These are phyloP conservation scores for Magallana nippona DNA, from an alignment of 2,888 invertebrate genomes.

Conservation along the genomic window DNA sequence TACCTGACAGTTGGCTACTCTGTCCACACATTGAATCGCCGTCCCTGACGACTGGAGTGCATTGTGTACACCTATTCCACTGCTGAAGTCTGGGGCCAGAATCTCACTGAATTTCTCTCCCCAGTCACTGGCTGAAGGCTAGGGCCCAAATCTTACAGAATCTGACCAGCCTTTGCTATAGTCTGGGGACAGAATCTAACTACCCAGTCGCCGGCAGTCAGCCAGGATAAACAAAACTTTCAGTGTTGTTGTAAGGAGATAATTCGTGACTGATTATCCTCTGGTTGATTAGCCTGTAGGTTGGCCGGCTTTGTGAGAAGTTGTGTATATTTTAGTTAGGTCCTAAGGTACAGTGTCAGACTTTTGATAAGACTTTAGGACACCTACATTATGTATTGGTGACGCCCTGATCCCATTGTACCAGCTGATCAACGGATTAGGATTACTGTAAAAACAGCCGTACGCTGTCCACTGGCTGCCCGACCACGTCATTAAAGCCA, in stretches of 20 bases:
- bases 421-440: constrained; percentile 16
- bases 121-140: too few relatives aligned
- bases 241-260: constrained; percentile 6
- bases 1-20: background rate
- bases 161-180: too few relatives aligned
- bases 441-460: background rate
- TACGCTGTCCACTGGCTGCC: background rate
- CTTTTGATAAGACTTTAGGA: constrained; percentile 29
- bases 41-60: too few relatives aligned
- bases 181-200: too few relatives aligned
- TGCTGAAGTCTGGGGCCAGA: too few relatives aligned
- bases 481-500: constrained; percentile 3
- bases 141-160: too few relatives aligned
- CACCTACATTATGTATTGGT: constrained; percentile 21
- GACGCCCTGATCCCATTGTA: constrained; percentile 9
- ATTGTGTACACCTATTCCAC: too few relatives aligned
- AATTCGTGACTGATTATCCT: background rate
- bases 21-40: background rate
- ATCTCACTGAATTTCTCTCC: too few relatives aligned
- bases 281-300: constrained; percentile 13
- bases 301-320: background rate
- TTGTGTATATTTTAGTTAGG: background rate
- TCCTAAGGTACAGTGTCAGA: background rate
- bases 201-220: background rate
- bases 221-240: constrained; percentile 21